phyloP scores from a whole-genome alignment of 2,113 vertebrate genomes.

The Tragelaphus buxtoni region DNA sequence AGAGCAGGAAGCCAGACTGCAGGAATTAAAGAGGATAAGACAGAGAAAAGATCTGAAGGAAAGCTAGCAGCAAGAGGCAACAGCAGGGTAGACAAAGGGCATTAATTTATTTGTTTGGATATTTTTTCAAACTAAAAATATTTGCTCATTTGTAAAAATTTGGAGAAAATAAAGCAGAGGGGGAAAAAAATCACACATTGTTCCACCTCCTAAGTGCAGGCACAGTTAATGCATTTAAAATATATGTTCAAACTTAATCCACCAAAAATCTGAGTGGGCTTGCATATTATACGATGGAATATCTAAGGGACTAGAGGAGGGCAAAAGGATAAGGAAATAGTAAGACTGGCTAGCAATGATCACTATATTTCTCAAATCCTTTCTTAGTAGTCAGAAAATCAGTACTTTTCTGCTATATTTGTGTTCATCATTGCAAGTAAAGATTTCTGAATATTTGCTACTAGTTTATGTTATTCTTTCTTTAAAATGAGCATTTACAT shows the following conservation, averaged over 20 bases:
- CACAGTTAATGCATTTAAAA: neutral
- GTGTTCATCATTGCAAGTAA: neutral
- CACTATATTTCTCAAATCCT: neutral
- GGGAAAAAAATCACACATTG: neutral
- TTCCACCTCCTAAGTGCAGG: neutral
- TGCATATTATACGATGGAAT: neutral
- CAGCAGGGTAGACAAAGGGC: neutral
- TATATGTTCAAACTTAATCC: neutral
- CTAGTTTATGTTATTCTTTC: neutral
- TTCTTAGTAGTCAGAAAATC: neutral
- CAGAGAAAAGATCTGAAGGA: neutral
- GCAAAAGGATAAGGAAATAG: neutral
- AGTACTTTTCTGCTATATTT: neutral
- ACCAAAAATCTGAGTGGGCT: neutral
- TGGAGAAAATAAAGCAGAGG: neutral
- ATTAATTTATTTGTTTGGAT: neutral
- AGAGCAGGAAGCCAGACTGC: neutral
- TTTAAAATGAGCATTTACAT: neutral
- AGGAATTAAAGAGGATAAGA: neutral
- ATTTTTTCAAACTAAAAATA: conserved; percentile 2
- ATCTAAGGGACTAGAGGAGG: neutral
- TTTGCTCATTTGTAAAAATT: neutral
- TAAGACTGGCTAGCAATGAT: neutral
- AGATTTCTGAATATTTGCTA: neutral
- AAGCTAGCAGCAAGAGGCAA: neutral